These are phyloP conservation scores for Elmis aenea DNA, from an alignment of 2,888 invertebrate genomes.

Conservation along the genomic window DNA sequence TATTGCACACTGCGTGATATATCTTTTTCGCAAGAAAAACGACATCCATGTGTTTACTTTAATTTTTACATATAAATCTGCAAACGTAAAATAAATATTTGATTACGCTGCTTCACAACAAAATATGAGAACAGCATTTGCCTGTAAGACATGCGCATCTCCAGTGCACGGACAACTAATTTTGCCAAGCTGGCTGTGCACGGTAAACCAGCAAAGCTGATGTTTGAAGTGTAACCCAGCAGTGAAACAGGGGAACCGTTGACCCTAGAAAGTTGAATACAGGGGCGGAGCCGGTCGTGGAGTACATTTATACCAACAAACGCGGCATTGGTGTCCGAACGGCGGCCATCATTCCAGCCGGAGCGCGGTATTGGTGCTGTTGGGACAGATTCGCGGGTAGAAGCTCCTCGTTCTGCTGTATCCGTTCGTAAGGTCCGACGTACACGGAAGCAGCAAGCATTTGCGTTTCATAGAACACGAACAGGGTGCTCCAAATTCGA, in stretches of 20 bases:
- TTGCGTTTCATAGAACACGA: no score
- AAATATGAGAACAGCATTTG: constrained; percentile 3
- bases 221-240: constrained; percentile 16
- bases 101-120: constrained; percentile 5
- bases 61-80: no score
- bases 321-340: neutral
- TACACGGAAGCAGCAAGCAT: no score
- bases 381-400: neutral
- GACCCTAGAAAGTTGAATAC: constrained; percentile 16
- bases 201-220: constrained; percentile 1
- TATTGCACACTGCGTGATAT: no score
- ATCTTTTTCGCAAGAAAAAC: no score
- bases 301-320: neutral
- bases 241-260: constrained; percentile 20
- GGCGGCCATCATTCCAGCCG: constrained; percentile 9
- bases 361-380: no score
- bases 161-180: constrained; percentile 3
- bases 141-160: no score
- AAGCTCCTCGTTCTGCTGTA: constrained; percentile 3
- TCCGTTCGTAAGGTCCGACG: no score
- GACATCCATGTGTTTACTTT: no score
- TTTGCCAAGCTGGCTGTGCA: constrained; percentile 2
- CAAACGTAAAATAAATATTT: no score
- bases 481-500: no score
- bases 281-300: constrained; percentile 7